Conservation (phyloP, 2,113 vertebrate species). For the Puntigrus tetrazona region DNA sequence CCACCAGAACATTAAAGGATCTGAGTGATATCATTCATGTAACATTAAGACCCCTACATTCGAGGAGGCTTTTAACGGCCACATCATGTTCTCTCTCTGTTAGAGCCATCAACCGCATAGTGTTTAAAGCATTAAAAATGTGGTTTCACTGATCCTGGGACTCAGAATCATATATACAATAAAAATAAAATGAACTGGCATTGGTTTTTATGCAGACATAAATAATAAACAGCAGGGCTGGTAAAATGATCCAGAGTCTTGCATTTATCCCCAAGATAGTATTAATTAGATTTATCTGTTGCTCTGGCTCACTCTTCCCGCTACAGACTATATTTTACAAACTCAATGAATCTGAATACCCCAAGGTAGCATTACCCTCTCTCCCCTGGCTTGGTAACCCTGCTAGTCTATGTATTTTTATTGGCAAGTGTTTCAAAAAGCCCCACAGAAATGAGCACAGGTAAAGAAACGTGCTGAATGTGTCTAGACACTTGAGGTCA, state of each 20-base stretch:
- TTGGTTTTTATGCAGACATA: conserved; percentile 44
- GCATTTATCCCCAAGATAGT: conserved; percentile 43
- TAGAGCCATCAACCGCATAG: conserved; percentile 32
- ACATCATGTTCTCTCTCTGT: conserved; percentile 18
- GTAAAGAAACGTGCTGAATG: conserved; percentile 52
- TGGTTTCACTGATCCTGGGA: conserved; percentile 16
- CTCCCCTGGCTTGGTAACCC: conserved; percentile 27
- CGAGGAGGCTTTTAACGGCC: neutral
- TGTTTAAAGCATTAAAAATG: conserved; percentile 27
- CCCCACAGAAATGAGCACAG: conserved; percentile 46
- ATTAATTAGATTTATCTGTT: conserved; percentile 57
- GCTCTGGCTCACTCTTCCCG: conserved; percentile 39
- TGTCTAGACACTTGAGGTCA: conserved; percentile 56
- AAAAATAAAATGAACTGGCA: conserved; percentile 41
- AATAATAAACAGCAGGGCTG: conserved; percentile 46
- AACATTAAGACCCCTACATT: conserved; percentile 20
- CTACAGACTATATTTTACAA: conserved; percentile 48
- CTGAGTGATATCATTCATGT: conserved; percentile 34
- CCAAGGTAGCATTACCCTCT: conserved; percentile 43
- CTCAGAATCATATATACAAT: conserved; percentile 38
- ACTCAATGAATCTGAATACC: conserved; percentile 54
- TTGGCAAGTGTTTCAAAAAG: conserved; percentile 56
- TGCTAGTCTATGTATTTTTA: conserved; percentile 52
- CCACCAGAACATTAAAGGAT: neutral
- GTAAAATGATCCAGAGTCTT: conserved; percentile 44